These are phyloP conservation scores for Frankliniella fusca DNA, from an alignment of 2,888 invertebrate species.

Conservation along the genomic window DNA sequence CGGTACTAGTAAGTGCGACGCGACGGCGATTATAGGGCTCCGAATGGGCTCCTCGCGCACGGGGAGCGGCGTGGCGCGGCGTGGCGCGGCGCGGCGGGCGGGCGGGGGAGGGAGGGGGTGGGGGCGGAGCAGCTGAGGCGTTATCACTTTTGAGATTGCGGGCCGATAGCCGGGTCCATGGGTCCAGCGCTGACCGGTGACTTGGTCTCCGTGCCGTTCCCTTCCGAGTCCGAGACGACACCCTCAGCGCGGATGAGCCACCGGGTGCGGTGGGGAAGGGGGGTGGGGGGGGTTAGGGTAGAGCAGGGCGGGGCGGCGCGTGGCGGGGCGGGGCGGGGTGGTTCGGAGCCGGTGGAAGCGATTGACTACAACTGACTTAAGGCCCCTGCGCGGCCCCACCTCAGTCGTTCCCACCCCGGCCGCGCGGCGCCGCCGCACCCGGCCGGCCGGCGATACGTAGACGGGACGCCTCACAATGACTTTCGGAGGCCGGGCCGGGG, in stretches of 20 bases:
- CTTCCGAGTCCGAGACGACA: not conserved
- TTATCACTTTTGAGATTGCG: not conserved
- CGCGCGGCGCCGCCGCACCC: too few relatives aligned
- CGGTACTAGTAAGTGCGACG: not conserved
- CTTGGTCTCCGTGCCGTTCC: not conserved
- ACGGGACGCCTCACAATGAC: too few relatives aligned
- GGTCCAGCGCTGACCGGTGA: conserved; percentile 7
- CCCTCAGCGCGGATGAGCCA: not conserved
- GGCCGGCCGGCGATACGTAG: too few relatives aligned
- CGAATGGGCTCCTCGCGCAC: not conserved
- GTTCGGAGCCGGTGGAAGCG: too few relatives aligned
- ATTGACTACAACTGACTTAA: too few relatives aligned
- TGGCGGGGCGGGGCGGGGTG: not conserved
- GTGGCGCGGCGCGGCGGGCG: not conserved
- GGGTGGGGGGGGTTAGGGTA: not conserved
- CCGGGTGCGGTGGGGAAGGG: not conserved
- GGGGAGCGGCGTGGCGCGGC: not conserved
- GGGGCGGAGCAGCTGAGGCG: not conserved
- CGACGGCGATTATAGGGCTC: not conserved
- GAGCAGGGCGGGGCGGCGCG: not conserved
- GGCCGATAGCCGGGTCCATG: conserved; percentile 7
- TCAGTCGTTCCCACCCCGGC: too few relatives aligned
- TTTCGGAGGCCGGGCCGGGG: not conserved
- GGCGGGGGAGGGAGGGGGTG: not conserved
- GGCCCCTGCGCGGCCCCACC: too few relatives aligned